These are phyloP conservation scores for Myopa testacea DNA, from an alignment of 2,888 invertebrate species.

Conservation along the genomic window DNA sequence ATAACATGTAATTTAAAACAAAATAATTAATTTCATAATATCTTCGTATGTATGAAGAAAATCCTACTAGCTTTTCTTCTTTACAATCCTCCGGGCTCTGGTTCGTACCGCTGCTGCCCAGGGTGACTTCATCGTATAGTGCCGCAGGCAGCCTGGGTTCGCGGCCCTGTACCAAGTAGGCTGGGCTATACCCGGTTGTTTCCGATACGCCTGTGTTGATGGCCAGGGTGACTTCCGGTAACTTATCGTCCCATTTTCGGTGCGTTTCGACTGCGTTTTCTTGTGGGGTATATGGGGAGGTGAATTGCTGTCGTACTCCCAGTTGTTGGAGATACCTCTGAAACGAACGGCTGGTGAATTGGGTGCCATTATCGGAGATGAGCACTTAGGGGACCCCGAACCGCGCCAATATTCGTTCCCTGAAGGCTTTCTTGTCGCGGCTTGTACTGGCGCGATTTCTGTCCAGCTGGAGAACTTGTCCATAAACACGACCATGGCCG, in stretches of 20 bases:
- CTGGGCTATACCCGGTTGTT: neutral
- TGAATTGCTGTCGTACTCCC: neutral
- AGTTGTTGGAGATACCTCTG: neutral
- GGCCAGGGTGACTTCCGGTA: conserved; percentile 20
- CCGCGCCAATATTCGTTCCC: neutral
- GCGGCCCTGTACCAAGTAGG: conserved; percentile 8
- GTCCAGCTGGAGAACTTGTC: conserved; percentile 9
- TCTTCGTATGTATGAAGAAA: no score
- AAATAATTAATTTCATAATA: no score
- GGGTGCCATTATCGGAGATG: conserved; percentile 34
- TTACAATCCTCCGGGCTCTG: no score
- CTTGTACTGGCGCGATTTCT: neutral
- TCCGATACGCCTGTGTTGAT: conserved; percentile 11
- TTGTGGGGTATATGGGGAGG: conserved; percentile 7
- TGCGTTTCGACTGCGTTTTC: conserved; percentile 25
- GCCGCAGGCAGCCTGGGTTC: no score
- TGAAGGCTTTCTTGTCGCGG: neutral
- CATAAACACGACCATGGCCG: neutral
- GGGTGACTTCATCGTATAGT: no score
- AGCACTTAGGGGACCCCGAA: conserved; percentile 25
- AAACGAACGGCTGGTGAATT: conserved; percentile 15
- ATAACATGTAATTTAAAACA: no score
- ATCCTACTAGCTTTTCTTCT: no score
- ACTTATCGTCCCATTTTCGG: neutral
- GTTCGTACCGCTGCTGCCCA: no score